These are phyloP conservation scores for Limulus polyphemus DNA, from an alignment of 2,888 invertebrate species.

Conservation along the genomic window DNA sequence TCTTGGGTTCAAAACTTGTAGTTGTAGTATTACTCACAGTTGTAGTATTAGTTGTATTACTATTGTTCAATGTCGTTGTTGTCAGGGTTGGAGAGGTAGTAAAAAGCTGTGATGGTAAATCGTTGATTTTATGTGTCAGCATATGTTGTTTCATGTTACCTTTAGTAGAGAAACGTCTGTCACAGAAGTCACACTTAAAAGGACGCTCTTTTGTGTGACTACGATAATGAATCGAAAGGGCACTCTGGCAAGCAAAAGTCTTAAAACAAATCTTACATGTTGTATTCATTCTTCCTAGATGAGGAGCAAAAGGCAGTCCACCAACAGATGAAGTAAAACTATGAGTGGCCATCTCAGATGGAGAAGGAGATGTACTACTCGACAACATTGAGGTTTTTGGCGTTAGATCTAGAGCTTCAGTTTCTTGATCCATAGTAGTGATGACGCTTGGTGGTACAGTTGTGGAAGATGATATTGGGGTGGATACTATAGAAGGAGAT, in stretches of 20 bases:
- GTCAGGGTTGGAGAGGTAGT: constrained; percentile 18
- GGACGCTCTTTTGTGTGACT: constrained; percentile 93
- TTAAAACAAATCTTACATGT: constrained; percentile 96
- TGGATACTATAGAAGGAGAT: constrained; percentile 15
- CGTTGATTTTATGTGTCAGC: constrained; percentile 78
- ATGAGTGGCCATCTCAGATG: constrained; percentile 30
- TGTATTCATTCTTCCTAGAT: constrained; percentile 74
- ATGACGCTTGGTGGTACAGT: constrained; percentile 8
- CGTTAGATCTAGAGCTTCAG: constrained; percentile 34
- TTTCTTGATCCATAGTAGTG: constrained; percentile 26
- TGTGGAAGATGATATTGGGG: not conserved
- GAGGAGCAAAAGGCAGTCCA: constrained; percentile 25
- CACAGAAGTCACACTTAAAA: constrained; percentile 87
- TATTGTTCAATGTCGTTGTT: constrained; percentile 36
- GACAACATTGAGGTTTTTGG: constrained; percentile 20
- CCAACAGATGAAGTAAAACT: constrained; percentile 38
- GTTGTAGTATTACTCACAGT: constrained; percentile 1
- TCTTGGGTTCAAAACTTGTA: not conserved
- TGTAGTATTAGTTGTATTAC: constrained; percentile 10
- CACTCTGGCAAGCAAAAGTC: constrained; percentile 92
- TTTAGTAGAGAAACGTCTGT: constrained; percentile 90
- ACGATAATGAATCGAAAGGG: constrained; percentile 86
- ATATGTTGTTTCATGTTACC: constrained; percentile 99
- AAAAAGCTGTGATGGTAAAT: constrained; percentile 33
- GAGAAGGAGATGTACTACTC: constrained; percentile 26